These are phyloP conservation scores for Spea multiplicata DNA, from an alignment of 2,113 vertebrate genomes.

Conservation along the genomic window DNA sequence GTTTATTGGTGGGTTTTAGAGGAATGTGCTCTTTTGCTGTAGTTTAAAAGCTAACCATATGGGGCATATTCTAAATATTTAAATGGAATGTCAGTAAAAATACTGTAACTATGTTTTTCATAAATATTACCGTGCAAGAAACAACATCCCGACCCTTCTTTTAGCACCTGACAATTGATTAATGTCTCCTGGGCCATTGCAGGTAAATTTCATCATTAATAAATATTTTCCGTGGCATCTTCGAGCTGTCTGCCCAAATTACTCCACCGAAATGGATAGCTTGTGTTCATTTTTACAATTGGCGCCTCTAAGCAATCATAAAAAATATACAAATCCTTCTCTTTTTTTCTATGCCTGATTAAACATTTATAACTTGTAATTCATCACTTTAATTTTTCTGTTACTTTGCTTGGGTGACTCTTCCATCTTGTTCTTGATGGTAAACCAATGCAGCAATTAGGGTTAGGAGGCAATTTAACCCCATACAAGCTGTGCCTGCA, in stretches of 20 bases:
- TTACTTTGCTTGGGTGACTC: slow-evolving; percentile 7
- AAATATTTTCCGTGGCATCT: slow-evolving; percentile 50
- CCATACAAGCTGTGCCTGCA: background rate
- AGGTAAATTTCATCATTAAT: slow-evolving; percentile 50
- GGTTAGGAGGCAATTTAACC: slow-evolving; percentile 18
- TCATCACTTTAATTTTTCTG: background rate
- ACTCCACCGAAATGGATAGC: slow-evolving; percentile 46
- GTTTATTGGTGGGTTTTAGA: too few relatives aligned
- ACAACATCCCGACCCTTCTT: background rate
- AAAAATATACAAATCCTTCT: slow-evolving; percentile 33
- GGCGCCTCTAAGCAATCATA: slow-evolving; percentile 36
- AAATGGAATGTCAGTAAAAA: background rate
- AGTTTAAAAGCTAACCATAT: too few relatives aligned
- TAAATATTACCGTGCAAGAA: background rate
- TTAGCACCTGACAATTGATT: slow-evolving; percentile 42
- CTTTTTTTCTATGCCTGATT: slow-evolving; percentile 38
- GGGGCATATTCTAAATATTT: background rate
- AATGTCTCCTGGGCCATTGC: slow-evolving; percentile 43
- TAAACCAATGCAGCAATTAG: background rate
- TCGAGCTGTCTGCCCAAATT: slow-evolving; percentile 50
- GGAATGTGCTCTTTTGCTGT: too few relatives aligned
- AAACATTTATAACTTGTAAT: slow-evolving; percentile 41
- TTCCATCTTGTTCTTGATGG: slow-evolving; percentile 38
- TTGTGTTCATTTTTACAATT: slow-evolving; percentile 47
- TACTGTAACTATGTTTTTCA: background rate